These are phyloP conservation scores for Andrena bicolor DNA, from an alignment of 2,888 invertebrate genomes.

Conservation along the genomic window DNA sequence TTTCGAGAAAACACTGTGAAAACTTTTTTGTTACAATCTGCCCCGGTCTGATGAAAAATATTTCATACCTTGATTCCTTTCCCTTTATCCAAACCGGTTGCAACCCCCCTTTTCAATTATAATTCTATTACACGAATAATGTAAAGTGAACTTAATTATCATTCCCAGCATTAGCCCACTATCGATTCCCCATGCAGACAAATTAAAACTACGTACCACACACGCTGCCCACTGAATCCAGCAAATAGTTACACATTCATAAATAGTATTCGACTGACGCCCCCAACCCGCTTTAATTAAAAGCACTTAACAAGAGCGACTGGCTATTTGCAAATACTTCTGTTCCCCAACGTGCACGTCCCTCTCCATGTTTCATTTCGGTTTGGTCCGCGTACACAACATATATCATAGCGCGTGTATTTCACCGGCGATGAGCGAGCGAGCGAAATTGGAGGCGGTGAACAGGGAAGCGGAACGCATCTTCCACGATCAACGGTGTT, in stretches of 20 bases:
- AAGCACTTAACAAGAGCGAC: conserved; percentile 24
- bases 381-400: background rate
- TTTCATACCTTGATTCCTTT: too few relatives aligned
- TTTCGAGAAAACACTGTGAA: too few relatives aligned
- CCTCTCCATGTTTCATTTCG: background rate
- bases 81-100: too few relatives aligned
- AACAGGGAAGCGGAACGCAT: background rate
- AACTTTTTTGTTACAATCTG: too few relatives aligned
- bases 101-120: too few relatives aligned
- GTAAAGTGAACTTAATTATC: too few relatives aligned
- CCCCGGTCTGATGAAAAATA: too few relatives aligned
- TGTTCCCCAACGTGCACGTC: background rate
- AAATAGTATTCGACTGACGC: background rate
- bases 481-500: conserved; percentile 1
- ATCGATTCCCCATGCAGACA: too few relatives aligned
- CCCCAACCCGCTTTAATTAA: background rate
- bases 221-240: background rate
- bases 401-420: conserved; percentile 2
- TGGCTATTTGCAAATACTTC: conserved; percentile 44
- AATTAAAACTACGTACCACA: too few relatives aligned
- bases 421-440: conserved; percentile 10
- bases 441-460: background rate
- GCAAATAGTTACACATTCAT: background rate
- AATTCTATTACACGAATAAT: too few relatives aligned
- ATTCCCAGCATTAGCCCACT: too few relatives aligned